These are phyloP conservation scores for Dysidea cf. avara DNA, from an alignment of 37 sponge, comb jelly and placozoan genomes.

Conservation along the genomic window DNA sequence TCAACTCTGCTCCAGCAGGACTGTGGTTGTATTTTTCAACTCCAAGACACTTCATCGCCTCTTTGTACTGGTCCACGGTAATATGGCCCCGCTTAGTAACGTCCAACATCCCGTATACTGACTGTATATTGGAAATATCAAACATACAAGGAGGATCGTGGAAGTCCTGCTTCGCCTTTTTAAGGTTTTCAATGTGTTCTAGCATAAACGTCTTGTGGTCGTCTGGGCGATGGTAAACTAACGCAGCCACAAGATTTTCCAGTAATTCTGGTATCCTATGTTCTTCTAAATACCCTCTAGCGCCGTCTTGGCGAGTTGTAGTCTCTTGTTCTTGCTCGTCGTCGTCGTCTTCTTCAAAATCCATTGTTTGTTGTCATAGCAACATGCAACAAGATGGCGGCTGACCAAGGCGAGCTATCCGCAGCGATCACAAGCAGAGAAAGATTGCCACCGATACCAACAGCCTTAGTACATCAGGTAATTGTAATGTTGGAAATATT, in stretches of 20 bases:
- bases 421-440: constrained; percentile 2
- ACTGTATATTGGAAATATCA: constrained; percentile 76
- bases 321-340: background rate
- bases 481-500: no score
- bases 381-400: background rate
- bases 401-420: no score
- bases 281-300: constrained; percentile 63
- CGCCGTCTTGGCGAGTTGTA: constrained; percentile 19
- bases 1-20: constrained; percentile 58
- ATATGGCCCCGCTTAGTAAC: constrained; percentile 76
- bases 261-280: constrained; percentile 81
- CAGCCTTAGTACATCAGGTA: no score
- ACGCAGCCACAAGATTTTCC: constrained; percentile 80
- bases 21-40: constrained; percentile 48
- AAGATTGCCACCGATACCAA: no score
- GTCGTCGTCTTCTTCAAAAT: background rate
- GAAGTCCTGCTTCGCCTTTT: constrained; percentile 45
- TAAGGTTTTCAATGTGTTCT: constrained; percentile 66
- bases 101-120: constrained; percentile 90
- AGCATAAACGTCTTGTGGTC: constrained; percentile 74
- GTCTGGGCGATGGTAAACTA: constrained; percentile 81
- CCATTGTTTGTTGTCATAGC: constrained; percentile 1
- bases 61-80: constrained; percentile 69
- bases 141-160: constrained; percentile 68
- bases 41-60: constrained; percentile 77